These are phyloP conservation scores for Alectoris magna DNA, from an alignment of 2,797 vertebrate genomes.

Conservation along the genomic window DNA sequence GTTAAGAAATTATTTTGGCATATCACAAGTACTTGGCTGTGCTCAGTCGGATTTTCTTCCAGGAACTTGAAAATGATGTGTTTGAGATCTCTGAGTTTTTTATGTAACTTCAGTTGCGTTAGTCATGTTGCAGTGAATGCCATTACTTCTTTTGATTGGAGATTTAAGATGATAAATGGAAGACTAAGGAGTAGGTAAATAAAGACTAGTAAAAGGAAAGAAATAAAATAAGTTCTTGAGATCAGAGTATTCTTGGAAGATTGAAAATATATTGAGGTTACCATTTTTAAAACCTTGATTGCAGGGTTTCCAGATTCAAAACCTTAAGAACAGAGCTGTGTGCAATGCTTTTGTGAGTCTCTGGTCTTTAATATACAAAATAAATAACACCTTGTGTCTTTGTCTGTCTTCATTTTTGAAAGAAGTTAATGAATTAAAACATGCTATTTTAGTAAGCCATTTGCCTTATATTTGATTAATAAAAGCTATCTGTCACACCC, in stretches of 20 bases:
- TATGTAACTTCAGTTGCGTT: not conserved
- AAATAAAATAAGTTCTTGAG: not conserved
- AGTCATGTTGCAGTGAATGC: not conserved
- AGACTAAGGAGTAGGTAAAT: not conserved
- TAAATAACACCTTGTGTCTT: not conserved
- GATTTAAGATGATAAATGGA: not conserved
- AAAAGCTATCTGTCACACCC: not conserved
- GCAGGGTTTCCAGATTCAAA: not conserved
- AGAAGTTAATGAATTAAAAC: not conserved
- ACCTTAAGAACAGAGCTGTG: not conserved
- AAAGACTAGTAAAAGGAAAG: not conserved
- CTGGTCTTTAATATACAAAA: not conserved
- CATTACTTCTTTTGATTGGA: not conserved
- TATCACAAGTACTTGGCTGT: not conserved
- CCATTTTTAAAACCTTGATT: not conserved
- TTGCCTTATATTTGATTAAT: not conserved
- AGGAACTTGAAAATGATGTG: not conserved
- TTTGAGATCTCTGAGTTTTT: not conserved
- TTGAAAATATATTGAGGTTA: not conserved
- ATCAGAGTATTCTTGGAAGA: not conserved
- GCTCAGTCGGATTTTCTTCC: not conserved
- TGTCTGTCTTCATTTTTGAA: not conserved
- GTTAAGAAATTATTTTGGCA: constrained; percentile 7
- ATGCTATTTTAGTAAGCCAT: not conserved
- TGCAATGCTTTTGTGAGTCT: not conserved